Base-by-base conservation (phyloP, 2,888 invertebrate species). In the Napeogenes inachia region DNA sequence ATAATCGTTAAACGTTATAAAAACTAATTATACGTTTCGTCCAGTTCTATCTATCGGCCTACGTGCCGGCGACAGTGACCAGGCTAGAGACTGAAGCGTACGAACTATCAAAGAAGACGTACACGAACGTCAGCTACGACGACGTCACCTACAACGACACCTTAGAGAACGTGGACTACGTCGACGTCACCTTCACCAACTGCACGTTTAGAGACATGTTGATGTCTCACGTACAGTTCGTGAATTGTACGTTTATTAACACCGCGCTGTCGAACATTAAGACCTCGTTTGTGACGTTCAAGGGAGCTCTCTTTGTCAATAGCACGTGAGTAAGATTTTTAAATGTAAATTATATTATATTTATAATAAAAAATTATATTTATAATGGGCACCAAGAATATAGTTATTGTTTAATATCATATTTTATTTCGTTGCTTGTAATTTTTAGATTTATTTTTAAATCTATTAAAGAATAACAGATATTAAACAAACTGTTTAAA, bases 261-360 rank as follows among this genome's bases (percentile, higher is more conserved):
- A 93, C 93, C 4, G 93, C 93, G 69, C 94, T 96, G 75, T 91
- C 92, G 42, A 94, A 94, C 71, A 93, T 95, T 54, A 94, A 94
- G 79, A 93, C 94, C 13, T 94, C 94, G 56, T 92, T 92, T 61
- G 93, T 94, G 0, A 91, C 88, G 67, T 95, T 95, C 78, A 86
- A 87, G 54, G 92, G 93, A 60, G 92, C 93, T 54, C 73, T 89
- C 4, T 93, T 95, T 65, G 85, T 92, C 59, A 91, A 93, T 77
- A 93, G 92, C 72, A 93, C 92, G 94, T 94, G 46, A 84, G 89
- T 83, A 61, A 61, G 56, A 47, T 54, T 4, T 57, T 13, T 21
- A 13, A 6, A 4, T 60, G 38, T 45, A 42, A 50, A 4, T 3
- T n/a, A n/a, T n/a, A 32, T 4, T 4, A 32, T 33, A 5, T 6